Evolutionary conservation across 2,888 invertebrate genomes (phyloP).

Genomic region (Ganaspis brasiliensis): DNA sequence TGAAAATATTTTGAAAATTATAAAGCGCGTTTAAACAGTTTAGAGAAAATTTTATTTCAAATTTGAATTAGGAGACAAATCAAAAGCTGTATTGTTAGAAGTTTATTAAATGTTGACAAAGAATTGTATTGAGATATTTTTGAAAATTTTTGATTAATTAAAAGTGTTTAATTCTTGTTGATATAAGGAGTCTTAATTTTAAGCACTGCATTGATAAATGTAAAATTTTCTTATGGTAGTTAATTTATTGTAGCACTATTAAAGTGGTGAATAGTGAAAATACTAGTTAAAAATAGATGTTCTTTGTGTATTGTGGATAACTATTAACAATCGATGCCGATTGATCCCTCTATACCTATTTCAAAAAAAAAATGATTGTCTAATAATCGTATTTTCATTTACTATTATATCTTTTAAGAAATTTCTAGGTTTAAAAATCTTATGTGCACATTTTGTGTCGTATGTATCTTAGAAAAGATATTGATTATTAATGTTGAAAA

Average conservation of each 20-base stretch:
- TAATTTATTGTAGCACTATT: background rate
- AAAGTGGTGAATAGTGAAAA: conserved; percentile 1
- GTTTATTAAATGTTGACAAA: too few species aligned
- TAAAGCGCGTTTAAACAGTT: too few species aligned
- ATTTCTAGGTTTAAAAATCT: conserved; percentile 8
- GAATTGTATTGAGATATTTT: too few species aligned
- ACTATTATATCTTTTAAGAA: background rate
- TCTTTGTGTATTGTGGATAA: conserved; percentile 33
- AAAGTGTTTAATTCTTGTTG: too few species aligned
- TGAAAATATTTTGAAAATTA: too few species aligned
- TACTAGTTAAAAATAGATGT: conserved; percentile 8
- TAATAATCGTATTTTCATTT: conserved; percentile 29
- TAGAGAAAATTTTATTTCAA: too few species aligned
- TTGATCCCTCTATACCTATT: conserved; percentile 5
- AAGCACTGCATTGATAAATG: background rate
- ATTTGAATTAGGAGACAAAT: too few species aligned
- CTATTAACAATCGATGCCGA: conserved; percentile 22
- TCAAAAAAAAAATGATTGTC: conserved; percentile 23
- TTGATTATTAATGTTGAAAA: conserved; percentile 29
- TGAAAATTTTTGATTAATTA: too few species aligned
- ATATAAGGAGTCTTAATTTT: too few species aligned
- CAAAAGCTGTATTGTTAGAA: too few species aligned
- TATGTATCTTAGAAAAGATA: conserved; percentile 27
- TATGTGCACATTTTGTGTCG: conserved; percentile 21
- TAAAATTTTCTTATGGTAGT: conserved; percentile 16